Percentiles rank a stretch among this genome's conserved stretches.
These are phyloP conservation scores for Ectropis grisescens DNA, from an alignment of 1,140 invertebrate species.

Conservation along the genomic window DNA sequence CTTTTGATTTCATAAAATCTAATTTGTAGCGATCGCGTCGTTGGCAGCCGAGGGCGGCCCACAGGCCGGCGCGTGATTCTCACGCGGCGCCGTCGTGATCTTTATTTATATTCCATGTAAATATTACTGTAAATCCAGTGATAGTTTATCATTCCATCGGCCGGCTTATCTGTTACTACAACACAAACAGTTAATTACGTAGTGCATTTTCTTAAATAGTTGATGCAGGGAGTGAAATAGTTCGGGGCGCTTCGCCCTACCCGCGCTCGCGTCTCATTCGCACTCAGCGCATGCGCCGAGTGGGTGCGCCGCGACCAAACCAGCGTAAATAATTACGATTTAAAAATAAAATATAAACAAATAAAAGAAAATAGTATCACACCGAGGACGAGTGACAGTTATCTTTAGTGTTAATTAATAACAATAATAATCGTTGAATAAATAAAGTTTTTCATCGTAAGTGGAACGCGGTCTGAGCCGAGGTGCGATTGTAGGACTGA, in stretches of 20 bases:
- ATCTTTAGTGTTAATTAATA: conserved; percentile 36
- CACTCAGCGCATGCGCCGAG: conserved; percentile 31
- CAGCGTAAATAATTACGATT: conserved; percentile 15
- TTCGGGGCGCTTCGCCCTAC: conserved; percentile 5
- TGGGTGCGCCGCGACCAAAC: conserved; percentile 28
- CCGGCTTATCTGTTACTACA: conserved; percentile 23
- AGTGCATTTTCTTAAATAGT: conserved; percentile 39
- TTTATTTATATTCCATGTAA: conserved; percentile 32
- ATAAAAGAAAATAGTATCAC: conserved; percentile 19
- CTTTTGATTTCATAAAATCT: too few species aligned
- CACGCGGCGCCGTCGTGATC: conserved; percentile 34
- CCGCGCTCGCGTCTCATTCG: conserved; percentile 31
- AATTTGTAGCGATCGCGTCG: too few species aligned
- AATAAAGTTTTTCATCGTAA: conserved; percentile 23
- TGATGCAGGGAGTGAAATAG: conserved; percentile 22
- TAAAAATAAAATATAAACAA: conserved; percentile 9
- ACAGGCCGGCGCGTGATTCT: conserved; percentile 28
- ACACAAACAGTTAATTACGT: conserved; percentile 30
- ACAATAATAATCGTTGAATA: conserved; percentile 28
- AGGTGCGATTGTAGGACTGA: conserved; percentile 27
- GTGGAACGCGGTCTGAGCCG: conserved; percentile 22
- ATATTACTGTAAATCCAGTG: conserved; percentile 9
- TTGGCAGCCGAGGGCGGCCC: conserved; percentile 29
- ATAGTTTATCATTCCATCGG: conserved; percentile 30
- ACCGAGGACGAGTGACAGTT: conserved; percentile 30